Evolutionary conservation across 2,888 invertebrate genomes (phyloP), one percentile per base, ranked within the genome.

Genomic region (Diachrysia chrysitis): DNA sequence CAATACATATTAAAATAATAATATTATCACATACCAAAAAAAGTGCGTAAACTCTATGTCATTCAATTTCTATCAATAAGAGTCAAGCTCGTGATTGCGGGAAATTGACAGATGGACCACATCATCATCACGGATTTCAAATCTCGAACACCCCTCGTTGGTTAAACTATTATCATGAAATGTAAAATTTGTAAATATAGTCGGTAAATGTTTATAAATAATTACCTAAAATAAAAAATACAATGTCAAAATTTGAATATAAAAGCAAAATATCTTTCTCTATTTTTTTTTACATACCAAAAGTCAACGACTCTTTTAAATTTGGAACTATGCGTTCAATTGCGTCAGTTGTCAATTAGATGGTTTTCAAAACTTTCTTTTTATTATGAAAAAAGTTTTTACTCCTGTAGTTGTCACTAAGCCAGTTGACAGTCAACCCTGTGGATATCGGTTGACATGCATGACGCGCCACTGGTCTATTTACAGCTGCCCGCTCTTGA

Each of bases 401-500:
- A 42, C 42, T 16, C 42, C n/a, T 16, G 42, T 42, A n/a, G 48
- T 48, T 48, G 48, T 12, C 19, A 51, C 19, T 51, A 19, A 17
- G 12, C 48, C 32, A 32, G n/a, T 16, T 42, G 42, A 42, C 66
- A 65, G 71, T 71, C 79, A 76, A 55, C 79, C 76, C 81, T 80
- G 51, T n/a, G n/a, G n/a, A 58, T 66, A 58, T 71, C 82, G 75
- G 78, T 76, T 85, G 86, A 82, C 85, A 83, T 79, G 77, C 79
- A 83, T 83, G 78, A 76, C 83, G 78, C 77, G 82, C 69, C 80
- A 78, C 73, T 83, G 81, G 79, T 88, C 90, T 92, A 92, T 92
- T 91, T 91, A 73, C 78, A 86, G 82, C 82, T 83, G 86, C 60
- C 83, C 87, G 88, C 85, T 83, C 87, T 88, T 88, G 86, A 86